Evolutionary conservation across 2,797 vertebrate genomes (phyloP).

Genomic region (Sebastes oblongus): DNA sequence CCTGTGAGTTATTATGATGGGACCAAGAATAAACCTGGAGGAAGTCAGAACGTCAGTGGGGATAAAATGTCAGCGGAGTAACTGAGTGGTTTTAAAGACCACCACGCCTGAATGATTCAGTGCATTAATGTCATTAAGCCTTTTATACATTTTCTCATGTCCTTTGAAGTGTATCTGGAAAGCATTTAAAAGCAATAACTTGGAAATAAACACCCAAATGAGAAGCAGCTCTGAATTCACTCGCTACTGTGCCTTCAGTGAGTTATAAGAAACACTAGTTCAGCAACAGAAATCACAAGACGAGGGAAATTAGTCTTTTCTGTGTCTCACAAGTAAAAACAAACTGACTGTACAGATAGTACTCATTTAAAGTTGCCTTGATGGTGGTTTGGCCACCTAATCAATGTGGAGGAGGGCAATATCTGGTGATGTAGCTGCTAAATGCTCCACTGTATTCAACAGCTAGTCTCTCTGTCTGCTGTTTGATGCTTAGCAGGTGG

Average conservation of each 20-base stretch:
- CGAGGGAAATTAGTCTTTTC: background rate
- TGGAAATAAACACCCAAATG: background rate
- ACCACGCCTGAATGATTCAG: slow-evolving; percentile 8
- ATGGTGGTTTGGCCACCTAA: too few relatives aligned
- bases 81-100: background rate
- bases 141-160: background rate
- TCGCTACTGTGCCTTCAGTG: background rate
- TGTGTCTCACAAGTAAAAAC: background rate
- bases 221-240: background rate
- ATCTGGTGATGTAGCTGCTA: too few relatives aligned
- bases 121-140: background rate
- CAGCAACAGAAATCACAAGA: background rate
- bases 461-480: too few relatives aligned
- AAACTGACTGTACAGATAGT: too few relatives aligned
- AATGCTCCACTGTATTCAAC: too few relatives aligned
- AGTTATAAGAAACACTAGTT: background rate
- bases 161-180: background rate
- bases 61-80: slow-evolving; percentile 22
- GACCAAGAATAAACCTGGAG: slow-evolving; percentile 30
- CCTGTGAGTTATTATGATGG: slow-evolving; percentile 26
- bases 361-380: too few relatives aligned
- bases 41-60: background rate
- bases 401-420: too few relatives aligned
- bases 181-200: background rate
- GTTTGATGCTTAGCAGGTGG: background rate